Conservation (phyloP, 2,797 vertebrate species). For the Danionella dracula region DNA sequence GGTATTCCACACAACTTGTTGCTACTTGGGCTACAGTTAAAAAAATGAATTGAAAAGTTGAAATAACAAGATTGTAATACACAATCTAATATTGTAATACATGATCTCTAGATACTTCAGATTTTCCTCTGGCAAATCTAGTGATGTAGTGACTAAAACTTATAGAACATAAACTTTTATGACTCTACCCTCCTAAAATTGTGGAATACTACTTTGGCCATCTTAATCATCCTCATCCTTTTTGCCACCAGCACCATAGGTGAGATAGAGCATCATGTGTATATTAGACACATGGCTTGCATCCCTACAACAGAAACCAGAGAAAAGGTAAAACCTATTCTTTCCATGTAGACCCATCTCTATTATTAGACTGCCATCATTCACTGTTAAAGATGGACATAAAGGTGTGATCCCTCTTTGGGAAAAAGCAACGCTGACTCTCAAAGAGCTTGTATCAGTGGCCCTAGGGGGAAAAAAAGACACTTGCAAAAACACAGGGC, state of each 20-base stretch:
- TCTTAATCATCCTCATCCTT: background rate
- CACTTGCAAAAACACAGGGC: slow-evolving; percentile 17
- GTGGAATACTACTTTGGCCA: too few species aligned
- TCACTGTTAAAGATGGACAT: slow-evolving; percentile 43
- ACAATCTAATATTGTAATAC: too few species aligned
- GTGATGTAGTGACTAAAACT: too few species aligned
- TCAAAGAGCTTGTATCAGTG: slow-evolving; percentile 33
- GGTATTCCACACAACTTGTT: too few species aligned
- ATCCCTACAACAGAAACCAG: background rate
- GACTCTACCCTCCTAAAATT: too few species aligned
- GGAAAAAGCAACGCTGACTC: slow-evolving; percentile 33
- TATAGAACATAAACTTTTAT: too few species aligned
- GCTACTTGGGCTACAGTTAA: too few species aligned
- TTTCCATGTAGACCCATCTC: slow-evolving; percentile 4
- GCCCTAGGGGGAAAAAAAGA: slow-evolving; percentile 18
- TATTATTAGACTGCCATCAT: slow-evolving; percentile 42
- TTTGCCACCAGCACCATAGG: background rate
- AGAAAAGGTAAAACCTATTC: background rate
- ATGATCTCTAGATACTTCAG: too few species aligned
- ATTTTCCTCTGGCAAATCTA: too few species aligned
- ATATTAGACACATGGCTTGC: background rate
- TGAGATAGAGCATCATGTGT: background rate
- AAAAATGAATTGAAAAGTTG: too few species aligned
- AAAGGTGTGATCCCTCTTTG: slow-evolving; percentile 46
- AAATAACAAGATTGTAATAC: too few species aligned